Evolutionary conservation across 1,140 invertebrate species (phyloP).

Genomic region (Plectrocnemia conspersa): DNA sequence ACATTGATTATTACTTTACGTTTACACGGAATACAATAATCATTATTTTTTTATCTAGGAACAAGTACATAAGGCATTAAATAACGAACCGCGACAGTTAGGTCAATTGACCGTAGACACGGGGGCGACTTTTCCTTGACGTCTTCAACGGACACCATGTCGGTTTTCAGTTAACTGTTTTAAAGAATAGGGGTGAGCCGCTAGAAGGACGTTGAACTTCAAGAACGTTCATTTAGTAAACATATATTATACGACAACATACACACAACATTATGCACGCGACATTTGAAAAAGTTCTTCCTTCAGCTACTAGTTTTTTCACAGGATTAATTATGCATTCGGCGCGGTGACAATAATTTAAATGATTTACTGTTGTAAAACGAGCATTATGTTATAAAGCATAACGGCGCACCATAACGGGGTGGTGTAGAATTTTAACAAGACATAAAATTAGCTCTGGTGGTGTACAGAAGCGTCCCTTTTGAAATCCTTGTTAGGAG

Average conservation of each 20-base stretch:
- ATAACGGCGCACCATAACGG: not conserved
- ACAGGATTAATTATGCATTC: conserved; percentile 1
- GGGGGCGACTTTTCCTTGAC: conserved; percentile 1
- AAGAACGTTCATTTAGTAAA: no score
- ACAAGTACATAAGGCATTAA: no score
- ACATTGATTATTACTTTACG: no score
- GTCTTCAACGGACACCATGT: conserved; percentile 24
- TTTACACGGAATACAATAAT: no score
- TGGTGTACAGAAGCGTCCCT: conserved; percentile 9
- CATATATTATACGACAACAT: no score
- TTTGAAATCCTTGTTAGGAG: not conserved
- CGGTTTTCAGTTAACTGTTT: conserved; percentile 29
- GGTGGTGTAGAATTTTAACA: conserved; percentile 21
- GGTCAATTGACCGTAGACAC: not conserved
- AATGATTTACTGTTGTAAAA: conserved; percentile 3
- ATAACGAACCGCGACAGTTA: not conserved
- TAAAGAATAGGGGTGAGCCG: conserved; percentile 9
- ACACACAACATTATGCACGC: no score
- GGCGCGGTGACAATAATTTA: not conserved
- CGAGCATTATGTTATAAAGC: no score
- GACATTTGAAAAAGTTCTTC: no score
- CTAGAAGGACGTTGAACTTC: not conserved
- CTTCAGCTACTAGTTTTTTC: no score
- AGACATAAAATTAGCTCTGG: conserved; percentile 32
- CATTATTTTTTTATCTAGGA: no score